Evolutionary conservation across 2,888 invertebrate genomes (phyloP).

Genomic region (Quadriops clusia): DNA sequence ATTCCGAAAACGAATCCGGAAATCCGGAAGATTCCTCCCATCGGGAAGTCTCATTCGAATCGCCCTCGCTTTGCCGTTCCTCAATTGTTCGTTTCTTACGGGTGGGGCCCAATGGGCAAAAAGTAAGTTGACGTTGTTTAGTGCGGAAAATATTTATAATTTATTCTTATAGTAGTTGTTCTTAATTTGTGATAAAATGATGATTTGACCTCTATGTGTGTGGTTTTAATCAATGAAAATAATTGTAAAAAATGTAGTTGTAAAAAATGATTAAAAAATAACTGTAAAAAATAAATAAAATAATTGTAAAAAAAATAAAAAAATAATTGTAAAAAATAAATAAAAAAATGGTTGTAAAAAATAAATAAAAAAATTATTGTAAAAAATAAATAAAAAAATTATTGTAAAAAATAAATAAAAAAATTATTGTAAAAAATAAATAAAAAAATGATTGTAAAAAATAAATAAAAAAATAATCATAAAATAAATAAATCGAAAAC

Average conservation of each 20-base stretch:
- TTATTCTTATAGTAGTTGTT: neutral
- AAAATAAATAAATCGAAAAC: constrained; percentile 1
- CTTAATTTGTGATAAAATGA: no score
- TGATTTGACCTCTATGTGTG: no score
- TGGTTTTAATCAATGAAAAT: no score
- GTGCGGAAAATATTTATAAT: constrained; percentile 3
- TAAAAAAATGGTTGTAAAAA: neutral
- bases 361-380: constrained; percentile 1
- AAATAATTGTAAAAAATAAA: no score
- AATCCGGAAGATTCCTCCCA: constrained; percentile 1
- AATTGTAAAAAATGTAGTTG: no score
- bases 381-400: constrained; percentile 3
- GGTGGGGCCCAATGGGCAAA: constrained; percentile 42
- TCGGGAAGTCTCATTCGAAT: no score
- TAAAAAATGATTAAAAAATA: no score
- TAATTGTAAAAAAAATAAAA: constrained; percentile 1
- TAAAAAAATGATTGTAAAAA: neutral
- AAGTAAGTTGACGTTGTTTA: constrained; percentile 15
- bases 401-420: no score
- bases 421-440: no score
- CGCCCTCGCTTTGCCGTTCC: no score
- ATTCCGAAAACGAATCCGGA: neutral
- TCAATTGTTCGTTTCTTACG: constrained; percentile 41
- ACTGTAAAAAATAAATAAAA: constrained; percentile 1
- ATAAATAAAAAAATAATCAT: constrained; percentile 1